phyloP scores from a whole-genome alignment of 2,113 vertebrate species.

The Hyla sarda region DNA sequence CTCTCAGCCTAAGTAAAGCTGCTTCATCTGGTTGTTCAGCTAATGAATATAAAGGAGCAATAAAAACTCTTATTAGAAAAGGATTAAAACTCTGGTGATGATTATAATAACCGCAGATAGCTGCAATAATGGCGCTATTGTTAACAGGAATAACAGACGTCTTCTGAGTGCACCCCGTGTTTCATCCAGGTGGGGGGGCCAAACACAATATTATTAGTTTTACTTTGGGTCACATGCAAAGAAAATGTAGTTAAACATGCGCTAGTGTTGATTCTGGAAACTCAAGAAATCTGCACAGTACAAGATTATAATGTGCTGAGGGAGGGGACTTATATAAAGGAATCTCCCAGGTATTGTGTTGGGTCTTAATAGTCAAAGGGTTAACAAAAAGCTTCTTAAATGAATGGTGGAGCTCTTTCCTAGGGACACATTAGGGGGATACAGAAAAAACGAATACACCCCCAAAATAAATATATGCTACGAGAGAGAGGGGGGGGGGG shows the following conservation, averaged over 20 bases:
- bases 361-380: background rate
- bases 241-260: background rate
- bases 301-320: background rate
- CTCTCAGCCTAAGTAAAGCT: background rate
- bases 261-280: slow-evolving; percentile 4
- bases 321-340: too few species aligned
- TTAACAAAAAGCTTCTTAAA: too few species aligned
- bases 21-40: background rate
- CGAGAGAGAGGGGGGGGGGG: too few species aligned
- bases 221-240: background rate
- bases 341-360: too few species aligned
- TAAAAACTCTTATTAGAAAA: slow-evolving; percentile 25
- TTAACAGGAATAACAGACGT: background rate
- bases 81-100: background rate
- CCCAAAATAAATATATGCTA: too few species aligned
- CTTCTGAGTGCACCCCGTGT: slow-evolving; percentile 1
- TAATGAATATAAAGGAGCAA: slow-evolving; percentile 6
- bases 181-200: background rate
- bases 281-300: background rate
- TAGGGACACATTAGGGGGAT: too few species aligned
- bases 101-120: slow-evolving; percentile 12
- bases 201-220: slow-evolving; percentile 20
- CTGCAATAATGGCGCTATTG: background rate
- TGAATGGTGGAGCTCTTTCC: too few species aligned
- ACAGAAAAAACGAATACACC: background rate